Evolutionary conservation across 2,113 vertebrate species (phyloP).

Genomic region (Odobenus rosmarus): DNA sequence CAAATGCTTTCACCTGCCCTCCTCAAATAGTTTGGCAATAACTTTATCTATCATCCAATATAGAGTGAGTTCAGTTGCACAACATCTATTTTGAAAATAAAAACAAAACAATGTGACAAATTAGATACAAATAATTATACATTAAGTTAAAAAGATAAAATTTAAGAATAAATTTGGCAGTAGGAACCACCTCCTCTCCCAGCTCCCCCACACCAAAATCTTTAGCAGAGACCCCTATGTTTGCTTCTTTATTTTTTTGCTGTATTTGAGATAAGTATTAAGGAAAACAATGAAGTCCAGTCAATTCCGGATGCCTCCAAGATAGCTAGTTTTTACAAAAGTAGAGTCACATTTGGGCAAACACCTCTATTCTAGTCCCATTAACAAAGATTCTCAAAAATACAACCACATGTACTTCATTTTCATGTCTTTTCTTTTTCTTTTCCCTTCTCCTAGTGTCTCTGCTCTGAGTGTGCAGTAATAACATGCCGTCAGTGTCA

Average conservation of each 20-base stretch:
- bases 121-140: background rate
- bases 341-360: background rate
- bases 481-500: background rate
- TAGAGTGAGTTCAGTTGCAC: background rate
- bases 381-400: conserved; percentile 11
- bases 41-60: background rate
- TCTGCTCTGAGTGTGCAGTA: background rate
- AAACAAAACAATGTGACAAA: background rate
- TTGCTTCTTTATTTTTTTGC: background rate
- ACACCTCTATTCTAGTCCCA: conserved; percentile 39
- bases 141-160: background rate
- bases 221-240: background rate
- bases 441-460: background rate
- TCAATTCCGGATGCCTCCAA: background rate
- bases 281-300: background rate
- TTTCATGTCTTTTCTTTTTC: background rate
- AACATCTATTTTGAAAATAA: background rate
- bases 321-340: conserved; percentile 40
- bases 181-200: background rate
- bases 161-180: background rate
- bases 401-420: background rate
- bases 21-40: background rate
- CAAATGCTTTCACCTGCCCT: background rate
- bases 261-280: background rate
- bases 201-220: background rate